phyloP scores from a whole-genome alignment of 2,888 invertebrate species.

The Pardosa pseudoannulata region DNA sequence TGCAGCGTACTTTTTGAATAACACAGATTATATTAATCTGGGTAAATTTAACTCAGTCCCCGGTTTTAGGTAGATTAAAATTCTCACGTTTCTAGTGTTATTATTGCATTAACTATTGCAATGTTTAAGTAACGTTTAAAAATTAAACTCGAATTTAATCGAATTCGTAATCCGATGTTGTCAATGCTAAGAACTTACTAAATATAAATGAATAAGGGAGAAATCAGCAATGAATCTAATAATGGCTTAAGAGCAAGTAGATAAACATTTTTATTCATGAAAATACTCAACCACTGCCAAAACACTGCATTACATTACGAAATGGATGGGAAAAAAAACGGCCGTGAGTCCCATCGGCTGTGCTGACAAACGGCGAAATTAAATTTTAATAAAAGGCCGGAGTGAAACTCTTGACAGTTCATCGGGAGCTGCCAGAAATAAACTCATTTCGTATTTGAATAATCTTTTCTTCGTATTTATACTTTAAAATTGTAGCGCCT shows the following conservation, averaged over 20 bases:
- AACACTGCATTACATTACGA: background rate
- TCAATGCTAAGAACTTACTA: no score
- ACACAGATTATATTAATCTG: no score
- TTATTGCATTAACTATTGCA: no score
- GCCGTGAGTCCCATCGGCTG: background rate
- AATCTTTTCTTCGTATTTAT: constrained; percentile 68
- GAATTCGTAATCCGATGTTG: no score
- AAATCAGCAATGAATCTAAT: background rate
- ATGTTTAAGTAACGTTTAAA: no score
- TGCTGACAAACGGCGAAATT: constrained; percentile 28
- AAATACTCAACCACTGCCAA: constrained; percentile 11
- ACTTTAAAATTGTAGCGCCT: constrained; percentile 55
- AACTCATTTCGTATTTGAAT: constrained; percentile 64
- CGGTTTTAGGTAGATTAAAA: no score
- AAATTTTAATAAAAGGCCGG: constrained; percentile 64
- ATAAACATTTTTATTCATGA: background rate
- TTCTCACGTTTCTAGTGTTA: no score
- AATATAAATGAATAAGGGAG: no score
- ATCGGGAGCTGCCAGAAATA: constrained; percentile 41
- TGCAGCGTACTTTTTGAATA: no score
- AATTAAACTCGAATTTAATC: no score
- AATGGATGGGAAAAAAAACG: background rate
- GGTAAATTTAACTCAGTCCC: no score
- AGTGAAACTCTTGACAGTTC: constrained; percentile 57
- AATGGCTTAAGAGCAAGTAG: background rate